Base-by-base conservation (phyloP, 2,888 invertebrate species). In the Didymodactylos carnosus region DNA sequence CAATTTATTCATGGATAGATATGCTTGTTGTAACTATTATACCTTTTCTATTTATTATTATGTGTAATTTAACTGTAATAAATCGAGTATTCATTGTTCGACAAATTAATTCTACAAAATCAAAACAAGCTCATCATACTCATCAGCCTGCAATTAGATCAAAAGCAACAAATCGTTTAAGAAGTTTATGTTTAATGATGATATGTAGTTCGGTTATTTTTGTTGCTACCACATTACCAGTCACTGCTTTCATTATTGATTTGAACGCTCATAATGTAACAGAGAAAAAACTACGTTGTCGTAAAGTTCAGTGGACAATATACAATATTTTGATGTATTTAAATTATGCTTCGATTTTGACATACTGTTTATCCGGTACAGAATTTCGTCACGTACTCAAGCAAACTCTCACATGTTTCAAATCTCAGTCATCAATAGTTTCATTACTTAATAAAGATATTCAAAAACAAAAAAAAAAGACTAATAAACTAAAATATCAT, bases 281-380 rank as follows among this genome's bases (percentile, higher is more conserved):
- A 6, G n/a, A 35, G 10, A n/a, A 62, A n/a, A 11, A 10, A 35
- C 29, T 62, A n/a, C 62, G 62, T 35, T 62, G 62, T 35, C 62
- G 62, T n/a, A 8, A 35, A 29, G n/a, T 62, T 19, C 62, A 62
- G 71, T 78, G 78, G 78, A 78, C 80, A 4, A 75, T 78, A 13
- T 77, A 77, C 6, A 78, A 78, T 75, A 76, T 79, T 72, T 74
- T 79, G 1, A 78, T 78, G 79, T 80, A 80, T 75, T 79, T 79
- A 73, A 79, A 79, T 74, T 77, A 80, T 27, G 51, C 78, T 27
- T 79, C 79, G 75, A 80, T 80, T 73, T 69, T 80, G 4, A 71
- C 79, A 19, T 80, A 80, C 72, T 79, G 79, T 75, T 72, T 79
- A 13, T 79, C 79, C 41, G 80, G 80, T 3, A 77, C 78, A 16